Conservation (phyloP, 2,797 vertebrate species). For the Diglossa cyanea region DNA sequence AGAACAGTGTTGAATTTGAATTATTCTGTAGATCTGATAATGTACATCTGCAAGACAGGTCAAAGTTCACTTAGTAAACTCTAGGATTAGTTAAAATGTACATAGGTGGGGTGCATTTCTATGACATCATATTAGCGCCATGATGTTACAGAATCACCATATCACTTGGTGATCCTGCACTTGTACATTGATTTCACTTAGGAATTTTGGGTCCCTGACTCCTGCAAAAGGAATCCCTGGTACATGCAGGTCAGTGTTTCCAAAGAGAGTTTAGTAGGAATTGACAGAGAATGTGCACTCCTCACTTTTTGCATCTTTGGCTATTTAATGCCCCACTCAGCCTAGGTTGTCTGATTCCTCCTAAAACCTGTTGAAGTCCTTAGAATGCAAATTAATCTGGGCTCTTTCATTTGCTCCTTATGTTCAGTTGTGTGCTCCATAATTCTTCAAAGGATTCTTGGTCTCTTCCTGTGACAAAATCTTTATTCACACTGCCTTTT, state of each 20-base stretch:
- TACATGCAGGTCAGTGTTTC: neutral
- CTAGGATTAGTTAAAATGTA: neutral
- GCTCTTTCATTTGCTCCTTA: neutral
- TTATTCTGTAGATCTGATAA: neutral
- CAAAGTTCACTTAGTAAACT: neutral
- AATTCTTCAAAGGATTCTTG: neutral
- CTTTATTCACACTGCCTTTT: neutral
- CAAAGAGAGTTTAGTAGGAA: neutral
- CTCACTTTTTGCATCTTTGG: neutral
- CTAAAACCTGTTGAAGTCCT: neutral
- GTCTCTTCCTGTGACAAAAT: neutral
- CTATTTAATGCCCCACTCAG: neutral
- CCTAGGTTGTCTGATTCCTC: neutral
- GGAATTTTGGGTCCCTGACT: neutral
- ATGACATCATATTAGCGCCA: neutral
- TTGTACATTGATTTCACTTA: neutral
- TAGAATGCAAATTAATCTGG: neutral
- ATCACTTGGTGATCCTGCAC: neutral
- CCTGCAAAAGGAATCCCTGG: neutral
- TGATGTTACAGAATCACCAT: neutral
- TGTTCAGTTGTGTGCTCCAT: neutral
- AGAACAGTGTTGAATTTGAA: neutral
- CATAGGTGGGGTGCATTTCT: neutral
- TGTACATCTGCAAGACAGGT: neutral
- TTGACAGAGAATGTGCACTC: neutral